Evolutionary conservation across 2,113 vertebrate genomes (phyloP).

Genomic region (Nibea coibor): DNA sequence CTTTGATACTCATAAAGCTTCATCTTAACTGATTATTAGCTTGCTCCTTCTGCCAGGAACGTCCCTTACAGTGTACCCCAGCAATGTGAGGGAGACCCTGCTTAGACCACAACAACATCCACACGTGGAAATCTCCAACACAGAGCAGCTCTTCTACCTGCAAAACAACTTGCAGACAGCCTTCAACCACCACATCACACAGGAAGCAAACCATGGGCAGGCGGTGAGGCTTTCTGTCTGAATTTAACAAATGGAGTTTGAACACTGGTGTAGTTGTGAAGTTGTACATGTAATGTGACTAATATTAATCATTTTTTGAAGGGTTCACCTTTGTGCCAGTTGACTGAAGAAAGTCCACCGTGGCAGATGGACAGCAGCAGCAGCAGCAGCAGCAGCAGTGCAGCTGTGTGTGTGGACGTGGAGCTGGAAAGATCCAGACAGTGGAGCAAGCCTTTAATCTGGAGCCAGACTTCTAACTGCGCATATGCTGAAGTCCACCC

Average conservation of each 20-base stretch:
- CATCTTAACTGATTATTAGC: not conserved
- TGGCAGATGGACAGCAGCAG: not conserved
- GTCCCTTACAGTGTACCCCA: not conserved
- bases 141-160: not conserved
- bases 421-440: conserved; percentile 41
- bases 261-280: not conserved
- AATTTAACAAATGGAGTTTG: not conserved
- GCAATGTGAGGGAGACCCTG: not conserved
- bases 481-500: not conserved
- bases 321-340: conserved; percentile 19
- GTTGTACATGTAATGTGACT: not conserved
- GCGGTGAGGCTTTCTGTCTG: not conserved
- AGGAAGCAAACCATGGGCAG: not conserved
- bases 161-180: conserved; percentile 12
- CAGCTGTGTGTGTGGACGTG: conserved; percentile 41
- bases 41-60: not conserved
- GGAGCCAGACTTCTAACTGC: not conserved
- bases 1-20: not conserved
- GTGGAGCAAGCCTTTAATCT: not conserved
- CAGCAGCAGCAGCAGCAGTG: not conserved
- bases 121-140: not conserved
- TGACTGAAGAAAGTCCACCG: not conserved
- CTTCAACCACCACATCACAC: not conserved
- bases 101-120: not conserved
- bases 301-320: not conserved